Percentiles rank a stretch among this genome's conserved stretches.
Evolutionary conservation across 2,113 vertebrate genomes (phyloP).

Genomic region (Centropus bengalensis): DNA sequence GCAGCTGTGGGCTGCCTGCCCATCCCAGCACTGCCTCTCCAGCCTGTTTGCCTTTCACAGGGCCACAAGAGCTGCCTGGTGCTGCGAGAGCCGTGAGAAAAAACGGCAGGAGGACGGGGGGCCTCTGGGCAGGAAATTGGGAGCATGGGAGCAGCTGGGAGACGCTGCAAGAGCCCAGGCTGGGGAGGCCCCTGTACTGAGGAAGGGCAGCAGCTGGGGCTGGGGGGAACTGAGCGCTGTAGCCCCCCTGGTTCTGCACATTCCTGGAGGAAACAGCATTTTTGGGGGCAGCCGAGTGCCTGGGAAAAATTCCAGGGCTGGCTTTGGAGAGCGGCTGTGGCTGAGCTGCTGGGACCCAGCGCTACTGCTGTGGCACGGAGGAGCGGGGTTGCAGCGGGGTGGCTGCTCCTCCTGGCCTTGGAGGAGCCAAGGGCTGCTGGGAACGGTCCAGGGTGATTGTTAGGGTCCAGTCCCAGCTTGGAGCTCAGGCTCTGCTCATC

Average conservation of each 20-base stretch:
- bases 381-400: not conserved
- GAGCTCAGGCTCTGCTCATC: not conserved
- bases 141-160: constrained; percentile 76
- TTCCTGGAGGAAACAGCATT: constrained; percentile 77
- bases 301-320: constrained; percentile 57
- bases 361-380: accelerated
- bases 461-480: not conserved
- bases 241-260: constrained; percentile 55
- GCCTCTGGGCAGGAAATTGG: constrained; percentile 68
- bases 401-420: not conserved
- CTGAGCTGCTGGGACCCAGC: not conserved
- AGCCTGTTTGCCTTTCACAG: constrained; percentile 49
- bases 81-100: constrained; percentile 78
- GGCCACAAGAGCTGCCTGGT: constrained; percentile 35
- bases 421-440: too few relatives aligned
- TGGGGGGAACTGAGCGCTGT: not conserved
- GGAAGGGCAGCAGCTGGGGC: constrained; percentile 73
- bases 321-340: not conserved
- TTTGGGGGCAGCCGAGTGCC: constrained; percentile 60
- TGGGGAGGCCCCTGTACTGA: constrained; percentile 10
- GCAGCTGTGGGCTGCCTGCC: not conserved
- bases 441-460: not conserved
- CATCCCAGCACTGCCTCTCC: not conserved
- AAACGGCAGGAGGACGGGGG: constrained; percentile 66
- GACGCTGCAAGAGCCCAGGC: not conserved